Conservation (phyloP, 2,113 vertebrate species). For the Abramis brama region DNA sequence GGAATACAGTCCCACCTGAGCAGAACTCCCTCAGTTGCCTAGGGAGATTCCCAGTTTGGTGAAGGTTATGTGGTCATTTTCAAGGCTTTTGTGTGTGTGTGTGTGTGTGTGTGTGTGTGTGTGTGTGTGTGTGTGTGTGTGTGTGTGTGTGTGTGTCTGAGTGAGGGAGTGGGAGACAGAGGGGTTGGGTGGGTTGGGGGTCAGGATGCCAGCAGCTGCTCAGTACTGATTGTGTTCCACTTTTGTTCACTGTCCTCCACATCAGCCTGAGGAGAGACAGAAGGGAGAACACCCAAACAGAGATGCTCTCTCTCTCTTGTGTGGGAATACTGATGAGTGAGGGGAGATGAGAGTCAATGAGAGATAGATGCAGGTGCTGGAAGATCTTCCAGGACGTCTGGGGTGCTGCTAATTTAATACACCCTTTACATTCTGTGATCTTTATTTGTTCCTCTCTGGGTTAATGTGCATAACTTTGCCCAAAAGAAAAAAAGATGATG, state of each 20-base stretch:
- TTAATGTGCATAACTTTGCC: background rate
- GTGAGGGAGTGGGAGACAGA: constrained; percentile 6
- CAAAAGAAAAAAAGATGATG: constrained; percentile 7
- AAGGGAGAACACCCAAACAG: constrained; percentile 37
- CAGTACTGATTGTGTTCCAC: constrained; percentile 51
- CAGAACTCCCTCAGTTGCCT: constrained; percentile 37
- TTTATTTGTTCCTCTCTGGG: constrained; percentile 5
- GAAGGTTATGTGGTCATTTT: constrained; percentile 74
- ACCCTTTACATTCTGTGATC: constrained; percentile 34
- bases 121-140: constrained; percentile 12
- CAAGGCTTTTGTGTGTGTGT: constrained; percentile 36
- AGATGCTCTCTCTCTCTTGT: background rate
- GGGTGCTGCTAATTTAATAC: constrained; percentile 27
- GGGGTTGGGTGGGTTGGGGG: constrained; percentile 24
- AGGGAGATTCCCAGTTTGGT: constrained; percentile 73
- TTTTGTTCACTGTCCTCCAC: constrained; percentile 51
- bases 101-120: constrained; percentile 20
- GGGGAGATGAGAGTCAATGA: constrained; percentile 19
- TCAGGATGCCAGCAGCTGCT: constrained; percentile 52
- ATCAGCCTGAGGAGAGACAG: constrained; percentile 29
- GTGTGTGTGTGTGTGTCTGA: constrained; percentile 30
- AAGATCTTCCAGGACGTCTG: constrained; percentile 27
- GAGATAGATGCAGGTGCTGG: constrained; percentile 30
- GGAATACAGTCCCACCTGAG: constrained; percentile 42
- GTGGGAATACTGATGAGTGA: constrained; percentile 26